A percentile compares a stretch with the other conserved stretches of the same genome.
These are phyloP conservation scores for Pseudolaguvia tuberculata DNA, from an alignment of 2,113 vertebrate genomes.

Conservation along the genomic window DNA sequence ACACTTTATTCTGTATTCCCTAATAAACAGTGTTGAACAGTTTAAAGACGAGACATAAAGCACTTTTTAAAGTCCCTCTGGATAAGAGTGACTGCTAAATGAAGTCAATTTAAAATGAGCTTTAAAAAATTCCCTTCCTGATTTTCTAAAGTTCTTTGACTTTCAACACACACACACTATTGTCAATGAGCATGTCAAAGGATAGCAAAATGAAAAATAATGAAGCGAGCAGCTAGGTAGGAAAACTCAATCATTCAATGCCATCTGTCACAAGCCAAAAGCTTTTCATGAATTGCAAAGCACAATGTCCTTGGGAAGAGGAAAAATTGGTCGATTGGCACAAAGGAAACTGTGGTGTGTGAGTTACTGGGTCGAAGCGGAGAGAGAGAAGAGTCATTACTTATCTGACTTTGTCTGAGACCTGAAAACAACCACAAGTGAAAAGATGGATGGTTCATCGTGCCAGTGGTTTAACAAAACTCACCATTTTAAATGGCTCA, in stretches of 20 bases:
- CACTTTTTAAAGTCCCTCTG: no score
- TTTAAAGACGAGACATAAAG: no score
- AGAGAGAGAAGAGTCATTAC: slow-evolving; percentile 44
- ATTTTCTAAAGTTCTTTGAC: slow-evolving; percentile 7
- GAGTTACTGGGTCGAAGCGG: slow-evolving; percentile 51
- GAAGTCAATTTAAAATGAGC: no score
- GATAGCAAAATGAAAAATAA: slow-evolving; percentile 58
- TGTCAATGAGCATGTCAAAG: slow-evolving; percentile 30
- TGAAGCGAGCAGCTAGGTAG: slow-evolving; percentile 46
- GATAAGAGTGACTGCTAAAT: no score
- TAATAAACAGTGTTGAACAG: no score
- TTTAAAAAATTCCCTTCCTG: no score
- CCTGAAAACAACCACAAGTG: slow-evolving; percentile 46
- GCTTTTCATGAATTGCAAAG: slow-evolving; percentile 34
- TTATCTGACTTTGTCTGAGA: slow-evolving; percentile 44
- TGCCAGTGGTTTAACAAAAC: slow-evolving; percentile 28
- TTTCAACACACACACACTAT: slow-evolving; percentile 40
- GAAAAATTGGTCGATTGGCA: slow-evolving; percentile 38
- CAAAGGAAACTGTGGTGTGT: slow-evolving; percentile 42
- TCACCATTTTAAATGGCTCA: slow-evolving; percentile 3
- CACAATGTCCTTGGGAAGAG: slow-evolving; percentile 54
- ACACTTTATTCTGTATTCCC: no score
- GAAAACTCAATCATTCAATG: slow-evolving; percentile 53
- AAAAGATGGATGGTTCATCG: slow-evolving; percentile 48
- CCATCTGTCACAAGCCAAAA: slow-evolving; percentile 55